Conservation (phyloP, 1,140 invertebrate genomes). For the Laupala kohalensis region DNA sequence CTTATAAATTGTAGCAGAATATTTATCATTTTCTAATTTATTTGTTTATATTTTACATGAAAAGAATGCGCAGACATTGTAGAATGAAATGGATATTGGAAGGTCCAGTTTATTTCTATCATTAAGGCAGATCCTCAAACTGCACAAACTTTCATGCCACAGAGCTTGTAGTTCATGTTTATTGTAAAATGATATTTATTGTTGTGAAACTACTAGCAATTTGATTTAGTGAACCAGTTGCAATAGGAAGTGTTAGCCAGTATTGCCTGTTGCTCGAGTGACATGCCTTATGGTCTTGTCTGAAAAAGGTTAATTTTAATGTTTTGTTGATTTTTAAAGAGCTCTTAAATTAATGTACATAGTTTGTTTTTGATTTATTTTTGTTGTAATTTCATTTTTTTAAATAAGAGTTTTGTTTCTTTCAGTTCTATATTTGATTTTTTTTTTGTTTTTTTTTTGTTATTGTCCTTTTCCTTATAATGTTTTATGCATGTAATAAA, state of each 20-base stretch:
- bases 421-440: neutral
- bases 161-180: neutral
- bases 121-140: neutral
- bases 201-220: neutral
- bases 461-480: slow-evolving; percentile 1
- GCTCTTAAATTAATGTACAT: slow-evolving; percentile 7
- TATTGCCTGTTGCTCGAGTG: neutral
- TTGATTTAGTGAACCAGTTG: neutral
- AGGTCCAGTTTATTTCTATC: neutral
- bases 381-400: slow-evolving; percentile 11
- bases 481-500: neutral
- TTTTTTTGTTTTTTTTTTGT: neutral
- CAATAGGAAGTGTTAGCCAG: neutral
- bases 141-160: neutral
- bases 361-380: slow-evolving; percentile 9
- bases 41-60: neutral
- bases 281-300: neutral
- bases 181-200: neutral
- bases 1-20: no score
- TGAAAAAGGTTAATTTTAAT: slow-evolving; percentile 3
- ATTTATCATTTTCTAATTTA: no score
- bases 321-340: slow-evolving; percentile 12
- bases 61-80: no score
- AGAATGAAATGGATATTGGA: neutral
- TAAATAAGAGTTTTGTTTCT: slow-evolving; percentile 8